These are phyloP conservation scores for Smutsia temminckii DNA, from an alignment of 2,797 vertebrate species.

Conservation along the genomic window DNA sequence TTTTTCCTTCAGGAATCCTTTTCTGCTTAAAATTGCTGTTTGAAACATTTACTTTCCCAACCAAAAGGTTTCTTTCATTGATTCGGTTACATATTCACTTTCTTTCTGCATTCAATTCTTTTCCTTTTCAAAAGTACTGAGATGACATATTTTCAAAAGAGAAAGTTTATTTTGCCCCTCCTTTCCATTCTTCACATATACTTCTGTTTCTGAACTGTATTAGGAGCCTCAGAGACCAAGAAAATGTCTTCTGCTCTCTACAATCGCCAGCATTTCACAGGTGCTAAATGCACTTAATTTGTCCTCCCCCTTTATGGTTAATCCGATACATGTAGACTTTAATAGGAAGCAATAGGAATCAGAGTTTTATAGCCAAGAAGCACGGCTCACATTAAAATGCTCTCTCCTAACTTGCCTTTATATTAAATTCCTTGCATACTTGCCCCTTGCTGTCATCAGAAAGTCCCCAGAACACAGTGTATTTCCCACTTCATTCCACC, in stretches of 20 bases:
- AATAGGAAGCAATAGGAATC: not conserved
- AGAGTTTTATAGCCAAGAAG: not conserved
- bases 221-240: not conserved
- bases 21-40: not conserved
- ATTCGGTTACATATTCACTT: not conserved
- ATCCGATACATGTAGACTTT: not conserved
- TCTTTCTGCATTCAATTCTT: not conserved
- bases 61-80: not conserved
- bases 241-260: not conserved
- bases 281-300: not conserved
- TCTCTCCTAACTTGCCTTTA: conserved; percentile 4
- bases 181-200: not conserved
- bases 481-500: conserved; percentile 49
- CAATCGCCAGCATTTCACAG: not conserved
- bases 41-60: not conserved
- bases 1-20: not conserved
- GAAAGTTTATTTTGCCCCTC: not conserved
- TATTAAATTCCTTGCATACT: not conserved
- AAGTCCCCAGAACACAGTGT: conserved; percentile 22
- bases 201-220: not conserved
- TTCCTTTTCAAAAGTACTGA: conserved; percentile 38
- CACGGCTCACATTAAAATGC: not conserved
- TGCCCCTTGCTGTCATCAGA: not conserved
- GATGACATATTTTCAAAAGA: conserved; percentile 16
- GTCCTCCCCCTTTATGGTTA: not conserved